A percentile compares a stretch with the other conserved stretches of the same genome.
Evolutionary conservation across 2,113 vertebrate species (phyloP).

Genomic region (Microcebus lehilahytsara): DNA sequence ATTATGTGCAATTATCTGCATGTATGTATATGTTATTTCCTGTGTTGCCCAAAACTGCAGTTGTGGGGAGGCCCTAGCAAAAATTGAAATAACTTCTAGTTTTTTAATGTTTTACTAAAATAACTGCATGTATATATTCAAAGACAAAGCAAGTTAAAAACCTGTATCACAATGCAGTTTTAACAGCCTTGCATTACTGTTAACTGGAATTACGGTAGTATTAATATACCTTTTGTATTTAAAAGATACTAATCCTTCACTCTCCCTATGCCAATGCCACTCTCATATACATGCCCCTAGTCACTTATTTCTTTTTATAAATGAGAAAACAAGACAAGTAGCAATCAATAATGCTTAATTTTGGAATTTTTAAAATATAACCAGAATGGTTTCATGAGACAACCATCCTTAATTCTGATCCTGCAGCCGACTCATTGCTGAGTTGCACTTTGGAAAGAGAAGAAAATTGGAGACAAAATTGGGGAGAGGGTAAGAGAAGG

Average conservation of each 20-base stretch:
- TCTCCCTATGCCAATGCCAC: neutral
- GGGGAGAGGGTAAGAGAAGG: neutral
- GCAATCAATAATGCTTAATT: neutral
- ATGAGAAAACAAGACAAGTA: conserved; percentile 9
- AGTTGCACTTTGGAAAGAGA: conserved; percentile 12
- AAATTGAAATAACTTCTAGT: neutral
- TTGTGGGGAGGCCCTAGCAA: neutral
- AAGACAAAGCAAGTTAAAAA: conserved; percentile 44
- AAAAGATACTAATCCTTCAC: neutral
- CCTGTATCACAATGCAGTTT: neutral
- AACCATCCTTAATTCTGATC: neutral
- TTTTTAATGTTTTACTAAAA: conserved; percentile 26
- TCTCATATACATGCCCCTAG: neutral
- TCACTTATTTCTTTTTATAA: conserved; percentile 8
- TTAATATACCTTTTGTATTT: neutral
- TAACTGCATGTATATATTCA: neutral
- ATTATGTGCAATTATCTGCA: neutral
- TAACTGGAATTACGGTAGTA: conserved; percentile 12
- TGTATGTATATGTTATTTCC: neutral
- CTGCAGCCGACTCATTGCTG: neutral
- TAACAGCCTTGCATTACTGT: neutral
- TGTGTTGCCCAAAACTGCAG: conserved; percentile 25
- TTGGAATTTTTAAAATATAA: neutral
- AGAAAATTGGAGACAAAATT: neutral
- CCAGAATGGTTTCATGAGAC: neutral